Conservation (phyloP, 2,888 invertebrate species). For the Hermaeophaga mercurialis region DNA sequence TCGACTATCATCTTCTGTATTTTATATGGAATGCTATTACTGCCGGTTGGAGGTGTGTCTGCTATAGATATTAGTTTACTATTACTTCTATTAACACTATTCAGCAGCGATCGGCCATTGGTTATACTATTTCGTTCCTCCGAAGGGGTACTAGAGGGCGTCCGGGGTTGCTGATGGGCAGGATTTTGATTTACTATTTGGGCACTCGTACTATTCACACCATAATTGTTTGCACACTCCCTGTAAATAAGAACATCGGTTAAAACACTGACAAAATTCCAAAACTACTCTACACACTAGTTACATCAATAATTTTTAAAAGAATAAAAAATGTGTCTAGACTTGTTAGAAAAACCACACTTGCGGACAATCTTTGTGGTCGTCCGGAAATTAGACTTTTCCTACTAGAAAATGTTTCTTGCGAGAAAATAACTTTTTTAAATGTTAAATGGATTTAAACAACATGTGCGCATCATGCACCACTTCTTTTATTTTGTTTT, state of each 20-base stretch:
- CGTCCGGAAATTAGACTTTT: too few relatives aligned
- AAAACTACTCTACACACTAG: too few relatives aligned
- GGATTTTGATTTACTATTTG: constrained; percentile 55
- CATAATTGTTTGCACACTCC: constrained; percentile 43
- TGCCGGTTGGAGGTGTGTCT: constrained; percentile 69
- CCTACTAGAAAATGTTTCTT: too few relatives aligned
- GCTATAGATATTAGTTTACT: constrained; percentile 72
- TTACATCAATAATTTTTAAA: too few relatives aligned
- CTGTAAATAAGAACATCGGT: constrained; percentile 44
- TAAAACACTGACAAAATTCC: too few relatives aligned
- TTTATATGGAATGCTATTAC: constrained; percentile 76
- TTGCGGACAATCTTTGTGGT: too few relatives aligned
- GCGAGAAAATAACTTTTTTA: too few relatives aligned
- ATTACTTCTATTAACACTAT: constrained; percentile 48
- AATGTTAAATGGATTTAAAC: too few relatives aligned
- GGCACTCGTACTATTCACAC: constrained; percentile 47
- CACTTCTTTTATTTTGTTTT: too few relatives aligned
- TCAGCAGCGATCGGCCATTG: constrained; percentile 47
- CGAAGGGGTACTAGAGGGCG: constrained; percentile 42
- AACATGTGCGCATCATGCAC: too few relatives aligned
- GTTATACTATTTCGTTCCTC: constrained; percentile 45
- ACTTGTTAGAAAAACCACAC: too few relatives aligned
- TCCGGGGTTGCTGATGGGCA: constrained; percentile 54
- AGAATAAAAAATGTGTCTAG: too few relatives aligned
- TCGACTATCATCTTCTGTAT: constrained; percentile 78